Base-by-base conservation (phyloP, 2,113 vertebrate species). In the Neolamprologus devosi region DNA sequence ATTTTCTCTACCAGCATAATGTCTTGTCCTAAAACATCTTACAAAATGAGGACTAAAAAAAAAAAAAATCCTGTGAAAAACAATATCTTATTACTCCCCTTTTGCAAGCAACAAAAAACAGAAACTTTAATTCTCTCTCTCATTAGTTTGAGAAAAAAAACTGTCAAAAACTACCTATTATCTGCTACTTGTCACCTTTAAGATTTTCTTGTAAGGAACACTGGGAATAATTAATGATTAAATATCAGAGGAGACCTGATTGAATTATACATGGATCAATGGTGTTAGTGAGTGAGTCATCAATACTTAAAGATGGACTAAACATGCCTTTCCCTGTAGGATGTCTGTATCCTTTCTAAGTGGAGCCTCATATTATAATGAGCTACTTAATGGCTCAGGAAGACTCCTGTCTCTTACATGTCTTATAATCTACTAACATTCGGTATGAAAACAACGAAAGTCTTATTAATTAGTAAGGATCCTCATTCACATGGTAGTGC, bases 201-300 rank as follows among this genome's bases (percentile, higher is more conserved):
- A 86, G 81, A 86, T 21, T 84, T 75, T 45, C 79, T 63, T 91
- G 85, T 90, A 88, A 80, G 54, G 80, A 93, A 85, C 89, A 91
- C 90, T 79, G 87, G 65, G 54, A 58, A 94, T 93, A 89, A 93
- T 94, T 93, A 91, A 95, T 91, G 90, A 37, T 83, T 83, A 88
- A 88, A 93, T 89, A 94, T 95, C 73, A 90, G 83, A 92, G 89
- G 65, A 63, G 80, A 73, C 83, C 88, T 91, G 90, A 95, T 96
- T 95, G 88, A 91, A 95, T 95, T 93, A 95, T 92, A 93, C 83
- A 95, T 95, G 89, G 88, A 95, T 96, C 94, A 95, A 94, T 95
- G 91, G 88, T 89, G 91, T 93, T 91, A 88, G 87, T 92, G 90
- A 92, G 91, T 82, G 85, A 90, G 21, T 87, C 91, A 94, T 96